Conservation (phyloP, 1,140 invertebrate genomes). For the Drosophila sp. region DNA sequence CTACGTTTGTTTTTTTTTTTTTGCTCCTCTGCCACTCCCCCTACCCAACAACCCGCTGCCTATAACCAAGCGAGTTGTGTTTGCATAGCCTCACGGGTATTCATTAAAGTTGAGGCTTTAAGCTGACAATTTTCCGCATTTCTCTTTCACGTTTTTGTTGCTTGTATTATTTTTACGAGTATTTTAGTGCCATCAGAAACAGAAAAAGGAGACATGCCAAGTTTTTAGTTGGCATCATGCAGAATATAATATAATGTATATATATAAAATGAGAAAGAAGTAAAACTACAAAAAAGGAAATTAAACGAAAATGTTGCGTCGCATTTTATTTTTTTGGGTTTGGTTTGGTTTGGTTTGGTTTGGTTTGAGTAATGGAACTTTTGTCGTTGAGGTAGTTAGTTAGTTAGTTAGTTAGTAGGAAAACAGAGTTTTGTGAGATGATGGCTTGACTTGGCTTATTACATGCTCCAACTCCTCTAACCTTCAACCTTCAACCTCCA, state of each 20-base stretch:
- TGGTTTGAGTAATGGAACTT: constrained; percentile 77
- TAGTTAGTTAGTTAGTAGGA: constrained; percentile 1
- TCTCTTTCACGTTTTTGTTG: neutral
- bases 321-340: neutral
- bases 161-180: constrained; percentile 2
- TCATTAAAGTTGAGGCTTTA: constrained; percentile 68
- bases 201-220: constrained; percentile 39
- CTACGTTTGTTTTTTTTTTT: constrained; percentile 9
- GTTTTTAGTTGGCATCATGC: constrained; percentile 60
- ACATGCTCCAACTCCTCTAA: constrained; percentile 51
- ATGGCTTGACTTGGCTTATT: constrained; percentile 65
- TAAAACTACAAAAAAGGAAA: constrained; percentile 63
- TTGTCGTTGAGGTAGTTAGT: constrained; percentile 36
- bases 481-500: neutral
- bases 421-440: constrained; percentile 1
- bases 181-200: constrained; percentile 30
- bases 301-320: constrained; percentile 78
- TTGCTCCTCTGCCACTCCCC: neutral
- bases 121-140: constrained; percentile 59
- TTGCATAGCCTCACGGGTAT: constrained; percentile 69
- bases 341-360: neutral
- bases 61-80: constrained; percentile 39
- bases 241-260: constrained; percentile 41
- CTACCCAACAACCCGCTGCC: neutral
- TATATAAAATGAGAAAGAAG: constrained; percentile 25